Conservation (phyloP, 1,140 invertebrate genomes). For the Drosophila fuyamai region DNA sequence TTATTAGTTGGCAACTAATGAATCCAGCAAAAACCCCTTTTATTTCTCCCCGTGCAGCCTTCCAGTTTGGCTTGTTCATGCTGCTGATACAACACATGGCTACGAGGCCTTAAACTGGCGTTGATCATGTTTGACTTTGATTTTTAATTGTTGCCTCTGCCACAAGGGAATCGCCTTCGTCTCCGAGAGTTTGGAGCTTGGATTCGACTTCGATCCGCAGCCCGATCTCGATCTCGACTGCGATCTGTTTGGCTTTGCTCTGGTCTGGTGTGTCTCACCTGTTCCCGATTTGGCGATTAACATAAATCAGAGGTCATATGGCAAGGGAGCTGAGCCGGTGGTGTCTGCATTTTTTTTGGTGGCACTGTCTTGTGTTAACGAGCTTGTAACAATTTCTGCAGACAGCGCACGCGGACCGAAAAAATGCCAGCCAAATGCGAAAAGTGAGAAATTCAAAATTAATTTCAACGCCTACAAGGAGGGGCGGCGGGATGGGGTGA, state of each 20-base stretch:
- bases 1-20: too few species aligned
- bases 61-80: conserved; percentile 68
- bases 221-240: conserved; percentile 33
- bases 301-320: conserved; percentile 82
- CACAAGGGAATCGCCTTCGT: conserved; percentile 45
- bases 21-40: too few species aligned
- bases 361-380: conserved; percentile 79
- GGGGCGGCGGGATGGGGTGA: conserved; percentile 5
- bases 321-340: conserved; percentile 29
- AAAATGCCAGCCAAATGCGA: conserved; percentile 42
- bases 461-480: conserved; percentile 80
- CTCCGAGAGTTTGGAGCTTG: conserved; percentile 8
- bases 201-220: conserved; percentile 31
- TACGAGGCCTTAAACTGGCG: conserved; percentile 80
- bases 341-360: conserved; percentile 60
- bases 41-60: conserved; percentile 7
- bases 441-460: conserved; percentile 81
- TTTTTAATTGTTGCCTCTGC: conserved; percentile 80
- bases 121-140: conserved; percentile 84
- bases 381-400: conserved; percentile 82
- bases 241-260: conserved; percentile 40
- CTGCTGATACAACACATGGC: conserved; percentile 77
- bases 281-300: conserved; percentile 64
- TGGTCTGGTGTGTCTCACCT: conserved; percentile 51
- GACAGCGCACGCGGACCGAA: conserved; percentile 30